These are phyloP conservation scores for Hetaerina titia DNA, from an alignment of 2,888 invertebrate genomes.

Conservation along the genomic window DNA sequence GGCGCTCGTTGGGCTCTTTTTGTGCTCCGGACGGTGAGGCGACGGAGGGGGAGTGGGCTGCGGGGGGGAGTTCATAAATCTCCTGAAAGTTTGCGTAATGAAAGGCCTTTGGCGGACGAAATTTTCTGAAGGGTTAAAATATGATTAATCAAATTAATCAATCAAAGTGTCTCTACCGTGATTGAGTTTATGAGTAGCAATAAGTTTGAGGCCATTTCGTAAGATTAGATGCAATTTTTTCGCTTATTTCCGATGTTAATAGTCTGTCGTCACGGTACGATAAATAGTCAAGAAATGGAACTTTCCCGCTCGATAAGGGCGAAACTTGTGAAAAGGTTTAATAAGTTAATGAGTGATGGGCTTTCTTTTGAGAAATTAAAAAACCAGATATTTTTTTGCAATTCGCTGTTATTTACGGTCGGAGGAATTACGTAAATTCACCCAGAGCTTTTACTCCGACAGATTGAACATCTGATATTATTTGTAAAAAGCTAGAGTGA, in stretches of 20 bases:
- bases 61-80: not conserved
- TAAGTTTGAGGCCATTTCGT: not conserved
- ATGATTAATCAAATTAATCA: slow-evolving; percentile 27
- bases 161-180: not conserved
- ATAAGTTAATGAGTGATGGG: no score
- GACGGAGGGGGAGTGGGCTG: no score
- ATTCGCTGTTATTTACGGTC: no score
- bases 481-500: no score
- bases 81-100: slow-evolving; percentile 12
- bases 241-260: not conserved
- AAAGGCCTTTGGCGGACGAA: not conserved
- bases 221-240: not conserved
- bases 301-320: no score
- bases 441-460: no score
- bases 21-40: not conserved
- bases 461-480: no score
- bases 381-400: no score
- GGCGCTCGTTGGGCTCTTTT: not conserved
- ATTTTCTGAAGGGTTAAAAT: not conserved
- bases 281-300: no score
- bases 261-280: not conserved
- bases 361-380: no score
- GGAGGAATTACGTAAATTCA: no score
- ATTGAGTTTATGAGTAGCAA: not conserved
- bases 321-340: no score